phyloP scores from a whole-genome alignment of 2,888 invertebrate species.

The Harpagoxenus sublaevis region DNA sequence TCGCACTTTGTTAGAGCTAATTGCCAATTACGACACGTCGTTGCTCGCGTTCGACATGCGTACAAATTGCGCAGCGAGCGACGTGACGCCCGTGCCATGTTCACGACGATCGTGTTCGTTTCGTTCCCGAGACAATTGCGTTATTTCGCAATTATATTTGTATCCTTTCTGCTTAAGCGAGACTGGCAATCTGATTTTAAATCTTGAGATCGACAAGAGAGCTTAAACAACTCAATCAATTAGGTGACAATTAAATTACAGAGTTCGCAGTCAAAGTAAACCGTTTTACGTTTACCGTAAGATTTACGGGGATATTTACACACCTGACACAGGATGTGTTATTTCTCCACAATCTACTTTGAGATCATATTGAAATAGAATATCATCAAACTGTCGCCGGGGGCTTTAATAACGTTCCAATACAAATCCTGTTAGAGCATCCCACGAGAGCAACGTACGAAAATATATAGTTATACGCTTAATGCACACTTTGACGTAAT shows the following conservation, averaged over 20 bases:
- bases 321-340: background rate
- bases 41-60: slow-evolving; percentile 4
- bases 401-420: background rate
- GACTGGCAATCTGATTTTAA: background rate
- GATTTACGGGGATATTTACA: background rate
- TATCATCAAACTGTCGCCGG: background rate
- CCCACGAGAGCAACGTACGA: background rate
- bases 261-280: background rate
- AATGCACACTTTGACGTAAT: background rate
- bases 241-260: slow-evolving; percentile 6
- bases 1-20: slow-evolving; percentile 49
- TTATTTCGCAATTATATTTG: slow-evolving; percentile 4
- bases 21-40: slow-evolving; percentile 44
- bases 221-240: background rate
- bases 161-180: background rate
- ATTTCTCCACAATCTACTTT: background rate
- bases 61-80: slow-evolving; percentile 39
- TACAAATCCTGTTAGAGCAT: background rate
- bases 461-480: background rate
- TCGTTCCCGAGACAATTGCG: slow-evolving; percentile 11
- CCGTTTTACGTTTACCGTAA: background rate
- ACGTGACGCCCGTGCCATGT: background rate
- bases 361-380: background rate
- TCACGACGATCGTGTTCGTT: background rate
- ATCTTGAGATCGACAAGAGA: background rate